Conservation (phyloP, 2,113 vertebrate genomes). For the Charina bottae region DNA sequence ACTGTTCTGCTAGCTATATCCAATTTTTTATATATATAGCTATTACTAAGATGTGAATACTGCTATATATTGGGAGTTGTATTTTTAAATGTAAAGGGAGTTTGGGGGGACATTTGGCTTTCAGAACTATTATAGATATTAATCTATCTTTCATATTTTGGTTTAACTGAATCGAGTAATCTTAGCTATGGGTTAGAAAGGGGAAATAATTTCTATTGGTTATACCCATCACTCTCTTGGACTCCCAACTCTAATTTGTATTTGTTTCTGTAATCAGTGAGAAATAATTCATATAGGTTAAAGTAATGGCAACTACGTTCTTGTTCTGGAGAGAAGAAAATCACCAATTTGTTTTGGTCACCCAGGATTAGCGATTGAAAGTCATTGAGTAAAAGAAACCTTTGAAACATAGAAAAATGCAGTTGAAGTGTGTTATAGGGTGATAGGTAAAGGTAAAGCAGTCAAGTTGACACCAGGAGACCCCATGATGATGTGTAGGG, state of each 20-base stretch:
- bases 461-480: not conserved
- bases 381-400: too few species aligned
- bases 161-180: not conserved
- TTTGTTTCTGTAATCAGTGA: not conserved
- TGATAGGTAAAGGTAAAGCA: not conserved
- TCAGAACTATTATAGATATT: not conserved
- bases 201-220: too few species aligned
- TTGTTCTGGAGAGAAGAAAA: not conserved
- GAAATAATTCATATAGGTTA: not conserved
- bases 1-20: too few species aligned
- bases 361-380: not conserved
- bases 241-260: not conserved
- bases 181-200: not conserved
- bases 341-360: not conserved
- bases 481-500: not conserved
- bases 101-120: not conserved
- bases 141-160: not conserved
- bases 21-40: too few species aligned
- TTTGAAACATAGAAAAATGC: too few species aligned
- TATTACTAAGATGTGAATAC: too few species aligned
- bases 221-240: not conserved
- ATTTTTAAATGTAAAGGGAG: too few species aligned
- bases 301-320: too few species aligned
- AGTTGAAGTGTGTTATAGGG: too few species aligned
- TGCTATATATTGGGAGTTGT: too few species aligned